These are phyloP conservation scores for Tenthredo mesomela DNA, from an alignment of 2,888 invertebrate species.

Conservation along the genomic window DNA sequence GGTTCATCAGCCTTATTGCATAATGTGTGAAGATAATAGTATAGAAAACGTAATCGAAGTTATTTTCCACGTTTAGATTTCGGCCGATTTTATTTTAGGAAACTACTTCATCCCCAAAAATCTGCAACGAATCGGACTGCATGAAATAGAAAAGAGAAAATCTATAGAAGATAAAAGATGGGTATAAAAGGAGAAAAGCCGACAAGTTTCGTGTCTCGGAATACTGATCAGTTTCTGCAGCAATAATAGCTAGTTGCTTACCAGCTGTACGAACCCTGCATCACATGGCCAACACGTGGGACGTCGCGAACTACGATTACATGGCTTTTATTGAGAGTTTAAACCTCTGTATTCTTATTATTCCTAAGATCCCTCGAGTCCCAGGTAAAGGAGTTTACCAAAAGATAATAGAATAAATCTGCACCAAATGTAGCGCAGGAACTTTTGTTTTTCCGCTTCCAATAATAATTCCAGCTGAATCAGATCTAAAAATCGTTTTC, in stretches of 20 bases:
- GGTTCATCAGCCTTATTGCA: too few relatives aligned
- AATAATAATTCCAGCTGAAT: too few relatives aligned
- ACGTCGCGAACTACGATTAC: slow-evolving; percentile 5
- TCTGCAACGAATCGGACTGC: background rate
- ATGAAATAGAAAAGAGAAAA: background rate
- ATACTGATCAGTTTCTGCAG: slow-evolving; percentile 63
- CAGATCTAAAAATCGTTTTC: background rate
- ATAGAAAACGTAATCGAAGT: too few relatives aligned
- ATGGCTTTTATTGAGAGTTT: slow-evolving; percentile 2
- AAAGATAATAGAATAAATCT: background rate
- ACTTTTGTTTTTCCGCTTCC: too few relatives aligned
- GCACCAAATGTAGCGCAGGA: background rate
- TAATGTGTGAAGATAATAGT: too few relatives aligned
- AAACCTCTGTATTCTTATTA: background rate
- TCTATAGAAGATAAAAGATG: background rate
- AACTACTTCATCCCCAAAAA: background rate
- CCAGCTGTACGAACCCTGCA: slow-evolving; percentile 54
- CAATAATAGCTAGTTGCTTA: slow-evolving; percentile 52
- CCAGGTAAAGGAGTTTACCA: background rate
- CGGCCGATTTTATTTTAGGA: too few relatives aligned
- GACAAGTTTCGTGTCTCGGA: slow-evolving; percentile 63
- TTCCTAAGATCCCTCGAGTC: background rate
- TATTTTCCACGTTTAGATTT: background rate
- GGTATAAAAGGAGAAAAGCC: background rate
- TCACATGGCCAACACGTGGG: slow-evolving; percentile 65